Conservation (phyloP, 2,888 invertebrate species). For the Magallana nippona region DNA sequence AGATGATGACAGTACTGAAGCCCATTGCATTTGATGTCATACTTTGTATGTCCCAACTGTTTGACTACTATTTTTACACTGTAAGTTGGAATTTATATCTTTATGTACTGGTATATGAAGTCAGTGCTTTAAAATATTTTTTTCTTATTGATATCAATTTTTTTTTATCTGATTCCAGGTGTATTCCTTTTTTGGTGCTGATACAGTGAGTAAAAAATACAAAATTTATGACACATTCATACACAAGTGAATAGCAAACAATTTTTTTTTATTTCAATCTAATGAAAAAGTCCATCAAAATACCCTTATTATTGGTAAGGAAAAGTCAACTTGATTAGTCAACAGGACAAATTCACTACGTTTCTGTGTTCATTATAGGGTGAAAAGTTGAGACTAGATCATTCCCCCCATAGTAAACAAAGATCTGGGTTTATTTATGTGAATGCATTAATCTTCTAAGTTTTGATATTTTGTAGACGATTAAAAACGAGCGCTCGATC, state of each 20-base stretch:
- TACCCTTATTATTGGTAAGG: no score
- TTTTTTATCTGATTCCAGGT: conserved; percentile 79
- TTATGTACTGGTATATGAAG: no score
- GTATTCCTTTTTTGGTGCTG: conserved; percentile 89
- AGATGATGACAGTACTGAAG: conserved; percentile 93
- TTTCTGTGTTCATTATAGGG: no score
- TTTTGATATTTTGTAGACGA: conserved; percentile 45
- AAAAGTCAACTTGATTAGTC: no score
- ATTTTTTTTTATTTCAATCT: no score
- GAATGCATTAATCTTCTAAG: not conserved
- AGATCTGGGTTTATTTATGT: no score
- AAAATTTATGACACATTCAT: not conserved
- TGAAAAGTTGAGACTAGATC: no score
- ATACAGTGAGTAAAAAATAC: conserved; percentile 72
- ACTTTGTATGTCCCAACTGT: conserved; percentile 93
- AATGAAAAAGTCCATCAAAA: no score
- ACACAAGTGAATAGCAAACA: not conserved
- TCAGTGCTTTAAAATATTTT: no score
- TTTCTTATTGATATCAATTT: not conserved
- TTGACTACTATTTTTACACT: conserved; percentile 94
- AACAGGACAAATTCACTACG: no score
- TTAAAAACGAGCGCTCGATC: conserved; percentile 81
- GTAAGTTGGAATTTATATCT: conserved; percentile 79
- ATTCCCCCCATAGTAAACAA: no score
- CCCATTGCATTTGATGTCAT: conserved; percentile 95